A percentile compares a stretch with the other conserved stretches of the same genome.
Conservation (phyloP, 2,113 vertebrate species). For the Oncorhynchus mykiss region DNA sequence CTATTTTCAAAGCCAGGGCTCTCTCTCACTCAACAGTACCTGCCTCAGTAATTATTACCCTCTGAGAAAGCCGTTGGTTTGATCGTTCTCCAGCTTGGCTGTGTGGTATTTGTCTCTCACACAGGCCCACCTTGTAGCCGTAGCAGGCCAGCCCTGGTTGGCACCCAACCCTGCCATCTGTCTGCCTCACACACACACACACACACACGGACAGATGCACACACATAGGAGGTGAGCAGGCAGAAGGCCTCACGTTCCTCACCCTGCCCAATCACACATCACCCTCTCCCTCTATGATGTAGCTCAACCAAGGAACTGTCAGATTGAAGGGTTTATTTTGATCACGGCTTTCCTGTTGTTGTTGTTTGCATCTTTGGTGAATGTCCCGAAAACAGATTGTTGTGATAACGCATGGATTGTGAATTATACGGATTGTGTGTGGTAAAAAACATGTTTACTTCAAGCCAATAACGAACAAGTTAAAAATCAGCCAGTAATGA, state of each 20-base stretch:
- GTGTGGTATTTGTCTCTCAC: slow-evolving; percentile 62
- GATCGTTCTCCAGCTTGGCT: slow-evolving; percentile 63
- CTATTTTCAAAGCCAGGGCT: slow-evolving; percentile 51
- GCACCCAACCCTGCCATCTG: slow-evolving; percentile 63
- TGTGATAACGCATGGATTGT: background rate
- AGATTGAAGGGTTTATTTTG: background rate
- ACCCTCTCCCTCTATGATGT: background rate
- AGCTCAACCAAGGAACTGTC: background rate
- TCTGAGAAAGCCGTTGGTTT: slow-evolving; percentile 56
- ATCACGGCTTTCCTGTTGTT: background rate
- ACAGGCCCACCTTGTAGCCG: slow-evolving; percentile 56
- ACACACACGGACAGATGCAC: slow-evolving; percentile 20
- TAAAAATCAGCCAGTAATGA: too few species aligned
- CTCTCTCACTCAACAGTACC: slow-evolving; percentile 2
- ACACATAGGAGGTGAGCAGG: background rate
- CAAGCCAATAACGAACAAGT: background rate
- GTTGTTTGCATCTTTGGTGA: background rate
- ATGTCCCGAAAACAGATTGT: background rate
- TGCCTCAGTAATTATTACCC: slow-evolving; percentile 61
- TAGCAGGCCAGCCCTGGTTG: slow-evolving; percentile 51
- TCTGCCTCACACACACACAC: slow-evolving; percentile 29
- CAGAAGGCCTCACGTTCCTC: background rate
- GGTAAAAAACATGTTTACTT: background rate
- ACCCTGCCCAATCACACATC: background rate
- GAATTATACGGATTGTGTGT: background rate